Percentiles rank a stretch among this genome's conserved stretches.
phyloP scores from a whole-genome alignment of 2,797 vertebrate genomes.

The Darevskia mixta region DNA sequence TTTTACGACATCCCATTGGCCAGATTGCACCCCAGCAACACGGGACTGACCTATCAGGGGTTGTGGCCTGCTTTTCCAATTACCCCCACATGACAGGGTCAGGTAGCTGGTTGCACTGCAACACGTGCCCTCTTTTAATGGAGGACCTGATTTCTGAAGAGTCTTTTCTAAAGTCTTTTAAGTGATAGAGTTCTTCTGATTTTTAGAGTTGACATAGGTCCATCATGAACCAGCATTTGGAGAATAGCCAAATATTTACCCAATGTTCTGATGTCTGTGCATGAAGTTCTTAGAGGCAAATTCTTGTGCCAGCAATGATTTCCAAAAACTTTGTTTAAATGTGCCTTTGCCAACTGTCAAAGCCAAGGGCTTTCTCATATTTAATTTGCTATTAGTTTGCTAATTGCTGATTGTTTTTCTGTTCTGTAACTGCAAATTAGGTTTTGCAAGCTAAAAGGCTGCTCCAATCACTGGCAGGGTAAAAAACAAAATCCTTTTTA shows the following conservation, averaged over 20 bases:
- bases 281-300: conserved; percentile 12
- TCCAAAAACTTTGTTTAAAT: conserved; percentile 13
- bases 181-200: background rate
- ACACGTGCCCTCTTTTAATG: too few species aligned
- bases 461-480: background rate
- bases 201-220: background rate
- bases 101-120: too few species aligned
- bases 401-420: conserved; percentile 13
- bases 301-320: background rate
- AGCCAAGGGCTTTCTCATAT: conserved; percentile 8
- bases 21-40: too few species aligned
- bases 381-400: background rate
- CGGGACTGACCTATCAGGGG: too few species aligned
- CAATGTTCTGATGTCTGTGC: background rate
- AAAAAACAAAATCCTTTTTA: background rate
- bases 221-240: background rate
- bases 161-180: background rate
- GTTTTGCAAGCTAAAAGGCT: background rate
- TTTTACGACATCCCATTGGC: too few species aligned
- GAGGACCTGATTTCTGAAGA: background rate
- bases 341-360: conserved; percentile 10
- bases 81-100: too few species aligned
- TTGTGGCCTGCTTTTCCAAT: too few species aligned
- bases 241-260: background rate
- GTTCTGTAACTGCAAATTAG: conserved; percentile 35